Evolutionary conservation across 1,140 invertebrate genomes (phyloP), one percentile per base, ranked within the genome.

Genomic region (Monochamus saltuarius): DNA sequence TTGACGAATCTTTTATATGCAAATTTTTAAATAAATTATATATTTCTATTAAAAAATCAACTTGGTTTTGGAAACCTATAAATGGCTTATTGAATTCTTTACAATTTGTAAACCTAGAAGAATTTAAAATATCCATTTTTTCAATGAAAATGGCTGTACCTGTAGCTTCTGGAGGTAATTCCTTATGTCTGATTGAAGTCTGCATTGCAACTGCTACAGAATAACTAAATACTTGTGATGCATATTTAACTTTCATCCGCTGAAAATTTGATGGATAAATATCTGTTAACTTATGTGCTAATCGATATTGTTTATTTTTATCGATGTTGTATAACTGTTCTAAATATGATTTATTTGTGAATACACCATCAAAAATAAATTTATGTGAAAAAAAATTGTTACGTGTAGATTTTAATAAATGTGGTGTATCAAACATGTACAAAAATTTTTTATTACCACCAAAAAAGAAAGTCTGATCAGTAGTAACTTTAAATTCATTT

Each of bases 181-280:
- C 14, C n/a, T 46, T 45, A 11, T 59, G 60, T 11, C 45, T 55
- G 35, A 66, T 55, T 17, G 56, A 66, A 35, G 57, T 52, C 2
- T 51, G 10, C 4, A 66, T 19, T 40, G 59, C 60, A 14, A 58
- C 54, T 7, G 56, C 50, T 10, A 66, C 64, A 19, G 61, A 46
- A 7, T 40, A 9, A 40, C 64, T 66, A 17, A 68, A 68, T 8
- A 64, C 43, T 38, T 68, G 56, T 8, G 39, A 37, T 9, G 64
- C 64, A 52, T 50, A 56, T 37, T 61, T 63, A n/a, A 66, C 49
- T 45, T 51, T 57, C 51, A 51, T 59, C 47, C 36, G 57, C 49
- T 66, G 11, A 35, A 42, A 62, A 35, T 38, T 58, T 11, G 9
- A 52, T 10, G 61, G 61, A 35, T 6, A 35, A 14, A 57, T 8